Base-by-base conservation (phyloP, 2,797 vertebrate species). In the Eidolon dupreanum region DNA sequence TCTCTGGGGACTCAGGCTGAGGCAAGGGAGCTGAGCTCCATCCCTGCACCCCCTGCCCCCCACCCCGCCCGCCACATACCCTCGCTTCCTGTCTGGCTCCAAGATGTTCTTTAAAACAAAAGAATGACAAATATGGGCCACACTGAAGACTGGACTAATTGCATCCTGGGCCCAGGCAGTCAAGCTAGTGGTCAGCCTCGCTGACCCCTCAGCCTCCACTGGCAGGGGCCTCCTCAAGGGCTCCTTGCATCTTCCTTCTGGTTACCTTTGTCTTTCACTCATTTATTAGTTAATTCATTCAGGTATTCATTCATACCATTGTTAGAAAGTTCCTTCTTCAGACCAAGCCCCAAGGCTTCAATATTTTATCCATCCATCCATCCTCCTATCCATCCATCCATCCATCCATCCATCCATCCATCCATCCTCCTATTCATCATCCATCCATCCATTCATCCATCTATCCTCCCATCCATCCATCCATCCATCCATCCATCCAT, bases 81-180 rank as follows among this genome's bases (percentile, higher is more conserved):
- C 57, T 68, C 43, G 66, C 55, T 57, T 31, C 59, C 1, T 0
- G 49, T n/a, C 33, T 33, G 65, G 70, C 66, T 82, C 93, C 79
- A 79, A 24, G 57, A 82, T 43, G 3, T 68, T 88, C 65, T 82
- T 36, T 24, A 74, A 33, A 68, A 94, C 92, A 89, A 94, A 93
- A 75, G 87, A 88, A 71, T 92, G 79, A 82, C 97, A 97, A 65
- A 74, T 91, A 55, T 36, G 55, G 88, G 68, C 94, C 82, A 38
- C 31, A 11, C 70, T 77, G 92, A 66, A 84, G 55, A 68, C 97
- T 66, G 89, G 88, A 92, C 73, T 88, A 93, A 97, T 89, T 95
- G 82, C 96, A 49, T 95, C 96, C 97, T 7, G 19, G 91, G 88
- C 89, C 33, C 90, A 63, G 68, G 78, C 46, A 66, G 88, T 93